phyloP scores from a whole-genome alignment of 2,113 vertebrate genomes.

The Myrmecobius fasciatus region DNA sequence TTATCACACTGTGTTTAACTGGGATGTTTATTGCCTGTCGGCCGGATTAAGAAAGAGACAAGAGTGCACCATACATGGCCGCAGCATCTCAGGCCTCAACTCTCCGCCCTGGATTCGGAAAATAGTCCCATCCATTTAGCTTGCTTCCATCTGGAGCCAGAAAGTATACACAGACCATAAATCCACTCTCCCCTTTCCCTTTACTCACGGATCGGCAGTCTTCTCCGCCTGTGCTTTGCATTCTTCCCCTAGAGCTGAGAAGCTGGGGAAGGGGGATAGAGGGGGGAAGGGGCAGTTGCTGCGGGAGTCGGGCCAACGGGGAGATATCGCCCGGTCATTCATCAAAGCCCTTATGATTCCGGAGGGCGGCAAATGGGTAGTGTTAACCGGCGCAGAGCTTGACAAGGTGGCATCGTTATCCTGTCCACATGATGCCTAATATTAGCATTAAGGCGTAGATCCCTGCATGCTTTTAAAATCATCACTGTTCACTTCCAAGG shows the following conservation, averaged over 20 bases:
- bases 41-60: slow-evolving; percentile 77
- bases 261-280: slow-evolving; percentile 63
- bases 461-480: slow-evolving; percentile 83
- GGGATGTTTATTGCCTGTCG: slow-evolving; percentile 79
- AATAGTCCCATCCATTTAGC: slow-evolving; percentile 86
- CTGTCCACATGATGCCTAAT: slow-evolving; percentile 78
- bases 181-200: slow-evolving; percentile 80
- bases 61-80: slow-evolving; percentile 86
- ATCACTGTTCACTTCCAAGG: slow-evolving; percentile 73
- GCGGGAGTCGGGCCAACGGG: slow-evolving; percentile 63
- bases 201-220: slow-evolving; percentile 61
- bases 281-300: slow-evolving; percentile 42
- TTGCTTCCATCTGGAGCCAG: slow-evolving; percentile 92
- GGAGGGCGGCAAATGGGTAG: slow-evolving; percentile 76
- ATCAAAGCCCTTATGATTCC: slow-evolving; percentile 81
- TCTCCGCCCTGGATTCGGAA: slow-evolving; percentile 83
- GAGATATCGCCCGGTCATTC: slow-evolving; percentile 77
- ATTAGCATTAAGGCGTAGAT: slow-evolving; percentile 77
- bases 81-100: slow-evolving; percentile 79
- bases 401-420: slow-evolving; percentile 80
- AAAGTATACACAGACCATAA: slow-evolving; percentile 94
- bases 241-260: slow-evolving; percentile 72
- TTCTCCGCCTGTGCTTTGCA: slow-evolving; percentile 71
- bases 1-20: not conserved
- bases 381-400: slow-evolving; percentile 70